Evolutionary conservation across 1,140 invertebrate species (phyloP), one percentile per base, ranked within the genome.

Genomic region (Calephelis virginiensis): DNA sequence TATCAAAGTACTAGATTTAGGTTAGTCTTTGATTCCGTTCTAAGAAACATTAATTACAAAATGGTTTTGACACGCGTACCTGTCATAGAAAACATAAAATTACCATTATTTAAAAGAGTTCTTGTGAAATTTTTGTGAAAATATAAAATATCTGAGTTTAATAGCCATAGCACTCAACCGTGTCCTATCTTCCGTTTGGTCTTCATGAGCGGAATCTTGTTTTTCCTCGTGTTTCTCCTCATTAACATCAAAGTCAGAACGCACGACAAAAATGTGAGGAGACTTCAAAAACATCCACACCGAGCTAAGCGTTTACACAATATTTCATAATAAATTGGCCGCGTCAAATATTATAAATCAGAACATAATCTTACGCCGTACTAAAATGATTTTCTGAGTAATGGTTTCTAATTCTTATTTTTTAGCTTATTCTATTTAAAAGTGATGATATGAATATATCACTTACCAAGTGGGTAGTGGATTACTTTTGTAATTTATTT

Each of bases 311-410:
- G 56, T 59, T 59, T 38, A 37, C 56, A 59, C 56, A 59, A 59
- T 59, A 59, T 59, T 59, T 59, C 56, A 59, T 37, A 59, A 59
- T 59, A 59, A 59, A 59, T 59, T 17, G 28, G 11, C 37, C 56
- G 56, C 37, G 56, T 59, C 56, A 59, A 59, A 59, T 59, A 59
- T 59, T 59, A 59, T 59, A 59, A 59, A 59, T 59, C 56, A 59
- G 56, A 59, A 12, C 56, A 59, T 38, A 38, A 59, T 59, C 53
- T 56, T 38, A 3, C 56, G 37, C 56, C 28, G 28, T 59, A 12
- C 56, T 38, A 56, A 59, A 59, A 59, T 37, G 56, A 59, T 59
- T 38, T 59, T 59, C 56, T 59, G 56, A 40, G 28, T 59, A 59
- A 59, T 59, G 56, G 37, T n/a, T 59, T 59, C 56, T 59, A 38